Base-by-base conservation (phyloP, 1,140 invertebrate species). In the Zaprionus vittiger region DNA sequence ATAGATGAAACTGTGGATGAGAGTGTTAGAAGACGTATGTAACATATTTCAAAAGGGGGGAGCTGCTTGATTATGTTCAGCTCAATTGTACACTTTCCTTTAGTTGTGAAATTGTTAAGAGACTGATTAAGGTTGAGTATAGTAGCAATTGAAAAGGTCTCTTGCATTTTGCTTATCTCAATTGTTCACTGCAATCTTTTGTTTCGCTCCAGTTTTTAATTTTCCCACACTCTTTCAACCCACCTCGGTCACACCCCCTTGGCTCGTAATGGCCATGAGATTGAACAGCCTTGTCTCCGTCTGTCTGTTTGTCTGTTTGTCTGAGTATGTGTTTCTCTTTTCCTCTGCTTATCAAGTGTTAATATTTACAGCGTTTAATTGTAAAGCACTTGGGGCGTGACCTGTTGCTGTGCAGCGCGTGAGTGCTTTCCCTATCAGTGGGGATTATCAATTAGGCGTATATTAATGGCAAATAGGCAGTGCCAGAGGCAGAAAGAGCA, bases 341-440 rank as follows among this genome's bases (percentile, higher is more conserved):
- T 5, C 37, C 17, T 26, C 20, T 49, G 12, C 56, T 77, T 77
- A 77, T 77, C 75, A 63, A 49, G 26, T 61, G 61, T 59, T 62
- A 62, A 73, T 77, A 73, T 77, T 77, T 73, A 68, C 70, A 77
- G 63, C 52, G 57, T 31, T 41, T 77, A 73, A 76, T 76, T 76
- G 68, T 72, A 59, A 71, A 17, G 55, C 64, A 41, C 41, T 55
- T 64, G 73, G 61, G 73, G 61, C 61, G 26, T 71, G 73, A 71
- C 68, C 59, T 26, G 26, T 12, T 44, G 62, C n/a, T n/a, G 44
- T n/a, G 34, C 14, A 26, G n/a, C 24, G 28, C 17, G 17, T n/a
- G 12, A 20, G 28, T 4, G 17, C 47, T 28, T 11, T 59, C 4
- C 57, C 20, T 73, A 73, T 73, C 70, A 73, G 71, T 17, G 44